Conservation (phyloP, 2,797 vertebrate species). For the Otus scops region DNA sequence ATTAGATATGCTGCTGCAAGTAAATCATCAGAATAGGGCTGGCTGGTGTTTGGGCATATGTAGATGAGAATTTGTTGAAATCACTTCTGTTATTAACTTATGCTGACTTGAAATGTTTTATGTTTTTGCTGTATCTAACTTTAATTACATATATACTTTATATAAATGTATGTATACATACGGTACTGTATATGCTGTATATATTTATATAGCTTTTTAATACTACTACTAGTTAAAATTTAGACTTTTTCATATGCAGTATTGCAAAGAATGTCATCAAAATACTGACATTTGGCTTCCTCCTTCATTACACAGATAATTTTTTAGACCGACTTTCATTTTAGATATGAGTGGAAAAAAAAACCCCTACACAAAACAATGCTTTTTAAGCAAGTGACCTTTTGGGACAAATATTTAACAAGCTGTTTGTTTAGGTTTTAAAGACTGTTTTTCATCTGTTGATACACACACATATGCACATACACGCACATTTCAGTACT, state of each 20-base stretch:
- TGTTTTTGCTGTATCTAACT: constrained; percentile 45
- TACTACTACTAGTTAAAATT: constrained; percentile 49
- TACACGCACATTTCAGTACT: not conserved
- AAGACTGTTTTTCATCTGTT: not conserved
- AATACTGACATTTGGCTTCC: not conserved
- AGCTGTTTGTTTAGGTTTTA: constrained; percentile 29
- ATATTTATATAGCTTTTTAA: constrained; percentile 71
- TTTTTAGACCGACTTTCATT: not conserved
- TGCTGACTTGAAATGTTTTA: constrained; percentile 52
- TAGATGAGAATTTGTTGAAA: not conserved
- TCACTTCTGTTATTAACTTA: constrained; percentile 24
- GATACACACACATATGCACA: not conserved
- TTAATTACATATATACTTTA: constrained; percentile 70
- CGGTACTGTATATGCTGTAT: constrained; percentile 55
- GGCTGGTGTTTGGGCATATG: not conserved
- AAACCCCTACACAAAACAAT: not conserved
- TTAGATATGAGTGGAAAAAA: not conserved
- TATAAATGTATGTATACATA: constrained; percentile 69
- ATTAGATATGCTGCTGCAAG: not conserved
- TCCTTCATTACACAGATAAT: not conserved
- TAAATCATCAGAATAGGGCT: not conserved
- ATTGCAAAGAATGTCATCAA: not conserved
- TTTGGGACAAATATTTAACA: constrained; percentile 8
- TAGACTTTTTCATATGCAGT: constrained; percentile 37
- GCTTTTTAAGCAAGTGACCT: constrained; percentile 33